Conservation (phyloP, 2,113 vertebrate genomes). For the Camarhynchus parvulus region DNA sequence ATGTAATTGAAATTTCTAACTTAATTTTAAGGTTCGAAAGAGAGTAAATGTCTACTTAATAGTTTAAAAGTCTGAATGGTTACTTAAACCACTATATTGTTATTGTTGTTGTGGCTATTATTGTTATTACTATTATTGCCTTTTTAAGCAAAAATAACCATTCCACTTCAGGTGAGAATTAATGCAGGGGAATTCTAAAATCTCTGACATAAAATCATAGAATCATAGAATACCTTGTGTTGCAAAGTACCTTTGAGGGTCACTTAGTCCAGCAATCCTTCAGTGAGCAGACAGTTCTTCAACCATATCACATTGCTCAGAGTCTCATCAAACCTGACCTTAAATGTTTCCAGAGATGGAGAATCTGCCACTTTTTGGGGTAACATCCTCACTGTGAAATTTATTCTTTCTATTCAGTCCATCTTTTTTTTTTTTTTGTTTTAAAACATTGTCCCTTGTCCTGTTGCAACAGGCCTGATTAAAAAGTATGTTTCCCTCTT, state of each 20-base stretch:
- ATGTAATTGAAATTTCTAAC: neutral
- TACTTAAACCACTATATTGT: neutral
- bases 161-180: neutral
- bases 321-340: neutral
- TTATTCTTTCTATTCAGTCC: neutral
- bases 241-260: neutral
- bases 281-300: neutral
- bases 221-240: neutral
- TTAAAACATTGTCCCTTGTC: neutral
- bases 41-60: accelerated
- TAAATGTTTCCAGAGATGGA: neutral
- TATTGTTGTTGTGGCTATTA: neutral
- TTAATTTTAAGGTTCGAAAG: neutral
- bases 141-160: neutral
- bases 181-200: neutral
- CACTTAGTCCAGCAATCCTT: neutral
- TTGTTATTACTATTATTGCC: accelerated
- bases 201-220: neutral
- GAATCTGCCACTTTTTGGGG: too few species aligned
- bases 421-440: neutral
- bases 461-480: accelerated
- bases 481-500: neutral
- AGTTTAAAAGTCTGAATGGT: neutral
- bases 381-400: neutral
- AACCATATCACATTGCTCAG: neutral